Percentiles rank a stretch among this genome's conserved stretches.
Conservation (phyloP, 2,888 invertebrate species). For the Muscina levida region DNA sequence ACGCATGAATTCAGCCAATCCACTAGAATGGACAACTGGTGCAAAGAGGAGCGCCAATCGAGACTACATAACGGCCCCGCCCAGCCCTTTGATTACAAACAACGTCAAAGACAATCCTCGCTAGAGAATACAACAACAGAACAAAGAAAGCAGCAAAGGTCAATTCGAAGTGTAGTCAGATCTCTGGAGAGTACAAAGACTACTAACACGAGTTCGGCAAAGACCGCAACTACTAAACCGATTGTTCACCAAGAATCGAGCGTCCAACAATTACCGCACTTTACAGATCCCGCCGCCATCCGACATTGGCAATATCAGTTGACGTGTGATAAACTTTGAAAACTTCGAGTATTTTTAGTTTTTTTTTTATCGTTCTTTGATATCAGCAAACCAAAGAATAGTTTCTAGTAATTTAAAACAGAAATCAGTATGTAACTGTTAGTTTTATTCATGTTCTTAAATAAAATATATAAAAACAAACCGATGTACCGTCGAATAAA, state of each 20-base stretch:
- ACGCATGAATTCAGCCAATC: constrained; percentile 31
- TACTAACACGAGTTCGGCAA: constrained; percentile 67
- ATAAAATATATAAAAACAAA: neutral
- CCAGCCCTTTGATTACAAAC: constrained; percentile 48
- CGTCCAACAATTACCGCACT: constrained; percentile 10
- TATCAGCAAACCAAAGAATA: constrained; percentile 46
- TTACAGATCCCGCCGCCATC: constrained; percentile 70
- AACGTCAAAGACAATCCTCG: constrained; percentile 44
- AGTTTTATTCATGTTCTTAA: neutral
- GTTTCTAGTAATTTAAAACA: constrained; percentile 13
- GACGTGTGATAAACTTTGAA: constrained; percentile 77
- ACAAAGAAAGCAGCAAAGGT: constrained; percentile 25
- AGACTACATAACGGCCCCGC: constrained; percentile 56
- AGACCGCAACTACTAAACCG: constrained; percentile 72
- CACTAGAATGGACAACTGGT: constrained; percentile 33
- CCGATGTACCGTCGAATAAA: too few relatives aligned
- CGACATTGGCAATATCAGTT: constrained; percentile 80
- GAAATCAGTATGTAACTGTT: neutral
- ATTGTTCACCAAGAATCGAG: constrained; percentile 70
- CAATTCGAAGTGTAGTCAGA: constrained; percentile 39
- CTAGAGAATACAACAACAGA: constrained; percentile 20
- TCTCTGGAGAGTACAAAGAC: constrained; percentile 46
- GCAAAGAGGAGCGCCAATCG: constrained; percentile 31
- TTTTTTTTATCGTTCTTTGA: too few relatives aligned
- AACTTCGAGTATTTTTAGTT: neutral